A percentile compares a stretch with the other conserved stretches of the same genome.
Evolutionary conservation across 2,113 vertebrate species (phyloP).

Genomic region (Apistogramma diplotaenia): DNA sequence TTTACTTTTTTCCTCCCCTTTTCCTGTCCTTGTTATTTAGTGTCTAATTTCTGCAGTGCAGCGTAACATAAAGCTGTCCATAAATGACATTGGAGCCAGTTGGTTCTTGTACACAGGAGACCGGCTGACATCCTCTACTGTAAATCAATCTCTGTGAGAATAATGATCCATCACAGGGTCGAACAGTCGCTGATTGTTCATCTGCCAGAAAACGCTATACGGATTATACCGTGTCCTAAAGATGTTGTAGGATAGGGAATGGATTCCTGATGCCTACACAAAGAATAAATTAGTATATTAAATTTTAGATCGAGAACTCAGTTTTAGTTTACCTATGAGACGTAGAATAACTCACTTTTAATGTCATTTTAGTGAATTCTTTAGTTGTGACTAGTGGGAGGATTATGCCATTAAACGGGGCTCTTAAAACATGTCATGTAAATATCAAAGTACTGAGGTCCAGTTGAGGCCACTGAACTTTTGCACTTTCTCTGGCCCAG

Average conservation of each 20-base stretch:
- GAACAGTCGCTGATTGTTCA: constrained; percentile 25
- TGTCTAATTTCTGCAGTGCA: background rate
- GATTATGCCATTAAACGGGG: background rate
- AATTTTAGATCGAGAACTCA: background rate
- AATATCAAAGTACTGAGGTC: background rate
- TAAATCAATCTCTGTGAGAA: constrained; percentile 68
- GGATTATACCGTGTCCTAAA: constrained; percentile 32
- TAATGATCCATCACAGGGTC: constrained; percentile 43
- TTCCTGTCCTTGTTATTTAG: background rate
- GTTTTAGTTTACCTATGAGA: background rate
- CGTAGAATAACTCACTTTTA: background rate
- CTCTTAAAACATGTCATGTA: background rate
- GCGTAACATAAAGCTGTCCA: constrained; percentile 15
- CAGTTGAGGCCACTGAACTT: constrained; percentile 56
- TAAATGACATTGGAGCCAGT: constrained; percentile 16
- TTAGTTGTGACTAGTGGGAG: background rate
- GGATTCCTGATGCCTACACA: background rate
- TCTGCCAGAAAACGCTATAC: constrained; percentile 50
- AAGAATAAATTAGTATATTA: background rate
- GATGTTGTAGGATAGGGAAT: constrained; percentile 3
- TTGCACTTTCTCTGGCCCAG: constrained; percentile 54
- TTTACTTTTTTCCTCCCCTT: background rate
- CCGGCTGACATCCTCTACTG: constrained; percentile 45
- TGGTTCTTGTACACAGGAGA: constrained; percentile 18
- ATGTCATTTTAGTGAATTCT: background rate